Percentiles rank a stretch among this genome's conserved stretches.
These are phyloP conservation scores for Stomatorhinus ivindoensis DNA, from an alignment of 2,113 vertebrate species.

Conservation along the genomic window DNA sequence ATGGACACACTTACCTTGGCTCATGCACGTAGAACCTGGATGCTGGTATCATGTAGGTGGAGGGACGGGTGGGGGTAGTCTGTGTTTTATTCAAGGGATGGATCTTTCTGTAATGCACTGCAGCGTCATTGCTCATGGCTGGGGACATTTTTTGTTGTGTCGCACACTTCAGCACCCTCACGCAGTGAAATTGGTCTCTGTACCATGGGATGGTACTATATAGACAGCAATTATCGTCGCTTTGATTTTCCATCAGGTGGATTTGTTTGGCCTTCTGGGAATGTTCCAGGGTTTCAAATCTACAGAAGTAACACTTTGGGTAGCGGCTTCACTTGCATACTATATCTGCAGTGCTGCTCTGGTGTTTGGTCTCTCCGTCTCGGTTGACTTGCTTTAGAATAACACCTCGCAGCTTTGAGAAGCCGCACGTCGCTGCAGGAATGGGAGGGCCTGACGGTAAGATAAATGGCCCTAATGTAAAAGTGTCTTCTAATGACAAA, in stretches of 20 bases:
- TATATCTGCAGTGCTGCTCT: neutral
- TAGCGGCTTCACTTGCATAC: neutral
- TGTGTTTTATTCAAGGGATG: neutral
- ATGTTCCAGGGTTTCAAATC: neutral
- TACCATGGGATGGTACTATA: neutral
- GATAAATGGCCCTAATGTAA: neutral
- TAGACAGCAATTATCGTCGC: neutral
- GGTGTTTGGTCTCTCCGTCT: neutral
- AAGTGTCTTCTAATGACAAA: neutral
- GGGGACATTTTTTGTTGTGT: neutral
- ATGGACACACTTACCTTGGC: neutral
- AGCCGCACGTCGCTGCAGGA: neutral
- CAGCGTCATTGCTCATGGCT: neutral
- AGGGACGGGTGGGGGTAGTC: neutral
- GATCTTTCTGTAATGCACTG: conserved; percentile 3
- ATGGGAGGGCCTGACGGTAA: neutral
- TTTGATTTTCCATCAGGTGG: conserved; percentile 2
- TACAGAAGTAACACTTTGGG: neutral
- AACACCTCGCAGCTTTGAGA: neutral
- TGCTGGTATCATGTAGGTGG: neutral
- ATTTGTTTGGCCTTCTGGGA: neutral
- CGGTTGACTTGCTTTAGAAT: neutral
- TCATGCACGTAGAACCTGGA: neutral
- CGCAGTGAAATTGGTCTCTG: neutral
- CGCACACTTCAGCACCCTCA: conserved; percentile 4